Evolutionary conservation across 2,888 invertebrate genomes (phyloP).

Genomic region (Chrysomela aeneicollis): DNA sequence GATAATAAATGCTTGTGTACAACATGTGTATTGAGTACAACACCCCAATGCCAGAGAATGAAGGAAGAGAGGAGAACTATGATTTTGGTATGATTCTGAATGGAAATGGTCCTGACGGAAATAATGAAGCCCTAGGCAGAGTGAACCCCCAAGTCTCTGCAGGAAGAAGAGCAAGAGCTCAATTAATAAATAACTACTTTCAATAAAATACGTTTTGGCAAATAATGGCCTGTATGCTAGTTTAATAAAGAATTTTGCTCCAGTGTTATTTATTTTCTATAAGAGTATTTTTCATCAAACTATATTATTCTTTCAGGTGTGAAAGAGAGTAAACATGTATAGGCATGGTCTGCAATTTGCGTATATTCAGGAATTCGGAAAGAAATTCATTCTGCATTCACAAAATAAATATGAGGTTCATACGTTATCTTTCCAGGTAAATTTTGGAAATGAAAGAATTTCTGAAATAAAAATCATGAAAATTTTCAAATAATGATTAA

Average conservation of each 20-base stretch:
- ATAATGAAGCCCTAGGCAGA: constrained; percentile 9
- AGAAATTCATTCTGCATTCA: too few species aligned
- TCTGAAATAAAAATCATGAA: too few species aligned
- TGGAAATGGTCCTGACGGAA: constrained; percentile 2
- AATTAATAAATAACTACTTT: constrained; percentile 11
- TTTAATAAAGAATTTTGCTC: not conserved
- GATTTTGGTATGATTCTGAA: constrained; percentile 4
- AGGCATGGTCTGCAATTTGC: too few species aligned
- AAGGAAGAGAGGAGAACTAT: not conserved
- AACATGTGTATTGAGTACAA: constrained; percentile 7
- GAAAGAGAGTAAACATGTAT: too few species aligned
- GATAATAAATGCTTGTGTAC: constrained; percentile 11
- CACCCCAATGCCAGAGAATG: constrained; percentile 12
- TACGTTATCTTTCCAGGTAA: too few species aligned
- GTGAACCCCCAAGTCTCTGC: constrained; percentile 8
- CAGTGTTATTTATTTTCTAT: too few species aligned
- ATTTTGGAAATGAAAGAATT: too few species aligned
- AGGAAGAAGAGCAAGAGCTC: constrained; percentile 9
- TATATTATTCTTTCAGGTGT: too few species aligned
- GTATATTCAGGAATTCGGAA: too few species aligned
- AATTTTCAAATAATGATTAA: too few species aligned
- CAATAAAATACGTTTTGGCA: not conserved
- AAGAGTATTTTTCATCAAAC: too few species aligned
- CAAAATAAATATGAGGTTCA: too few species aligned
- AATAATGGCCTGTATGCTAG: not conserved